Conservation (phyloP, 2,113 vertebrate genomes). For the Phylloscopus whistleri region DNA sequence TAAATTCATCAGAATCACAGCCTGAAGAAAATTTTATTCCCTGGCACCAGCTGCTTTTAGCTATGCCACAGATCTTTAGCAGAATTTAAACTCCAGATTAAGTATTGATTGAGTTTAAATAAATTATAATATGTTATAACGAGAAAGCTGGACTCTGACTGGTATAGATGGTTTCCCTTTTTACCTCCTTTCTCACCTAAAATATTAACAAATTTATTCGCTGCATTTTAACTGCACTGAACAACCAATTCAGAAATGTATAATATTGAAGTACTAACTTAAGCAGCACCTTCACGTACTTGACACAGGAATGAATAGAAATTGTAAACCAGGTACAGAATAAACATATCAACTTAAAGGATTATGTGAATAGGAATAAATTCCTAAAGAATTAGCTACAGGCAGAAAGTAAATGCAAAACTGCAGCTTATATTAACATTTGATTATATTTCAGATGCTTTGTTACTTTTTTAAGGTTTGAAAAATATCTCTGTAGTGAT, state of each 20-base stretch:
- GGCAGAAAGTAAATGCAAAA: not conserved
- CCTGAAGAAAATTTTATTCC: slow-evolving; percentile 67
- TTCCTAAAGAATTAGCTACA: not conserved
- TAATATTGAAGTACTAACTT: not conserved
- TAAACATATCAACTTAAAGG: not conserved
- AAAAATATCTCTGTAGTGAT: not conserved
- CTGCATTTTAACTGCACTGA: not conserved
- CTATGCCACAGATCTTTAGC: slow-evolving; percentile 58
- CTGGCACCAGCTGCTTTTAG: slow-evolving; percentile 55
- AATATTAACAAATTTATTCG: slow-evolving; percentile 3
- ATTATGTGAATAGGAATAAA: not conserved
- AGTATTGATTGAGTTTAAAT: slow-evolving; percentile 66
- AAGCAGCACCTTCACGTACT: not conserved
- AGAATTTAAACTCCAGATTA: slow-evolving; percentile 67
- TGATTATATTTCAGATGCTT: not conserved
- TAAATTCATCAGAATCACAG: slow-evolving; percentile 72
- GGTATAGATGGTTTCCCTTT: not conserved
- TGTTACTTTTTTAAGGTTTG: not conserved
- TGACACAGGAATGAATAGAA: not conserved
- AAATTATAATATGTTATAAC: slow-evolving; percentile 58
- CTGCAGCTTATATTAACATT: not conserved
- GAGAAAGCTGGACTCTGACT: slow-evolving; percentile 17
- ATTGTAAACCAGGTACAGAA: not conserved
- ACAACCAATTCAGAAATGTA: not conserved
- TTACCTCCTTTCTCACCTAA: not conserved